Conservation (phyloP, 2,113 vertebrate species). For the Leptobrachium leishanense region DNA sequence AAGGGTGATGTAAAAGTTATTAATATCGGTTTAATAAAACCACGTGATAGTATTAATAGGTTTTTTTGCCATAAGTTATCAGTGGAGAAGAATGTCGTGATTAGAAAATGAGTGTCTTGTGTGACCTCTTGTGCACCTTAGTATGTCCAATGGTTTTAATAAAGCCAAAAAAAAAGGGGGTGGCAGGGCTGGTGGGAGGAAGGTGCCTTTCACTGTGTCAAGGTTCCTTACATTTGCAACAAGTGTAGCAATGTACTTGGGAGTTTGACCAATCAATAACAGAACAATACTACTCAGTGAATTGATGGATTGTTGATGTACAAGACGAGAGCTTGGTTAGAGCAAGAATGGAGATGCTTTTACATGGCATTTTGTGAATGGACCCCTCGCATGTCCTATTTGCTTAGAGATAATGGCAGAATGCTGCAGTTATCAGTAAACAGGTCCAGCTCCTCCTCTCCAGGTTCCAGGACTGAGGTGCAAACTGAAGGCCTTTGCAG, state of each 20-base stretch:
- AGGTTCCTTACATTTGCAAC: constrained; percentile 46
- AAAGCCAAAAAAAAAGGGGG: constrained; percentile 47
- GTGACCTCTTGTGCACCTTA: constrained; percentile 29
- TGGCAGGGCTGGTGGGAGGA: constrained; percentile 40
- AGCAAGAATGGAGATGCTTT: constrained; percentile 56
- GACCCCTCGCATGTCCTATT: constrained; percentile 55
- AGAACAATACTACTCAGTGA: constrained; percentile 70
- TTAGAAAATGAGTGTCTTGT: background rate
- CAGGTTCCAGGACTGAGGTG: constrained; percentile 24
- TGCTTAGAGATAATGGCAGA: constrained; percentile 58
- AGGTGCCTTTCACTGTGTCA: constrained; percentile 53
- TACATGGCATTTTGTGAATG: constrained; percentile 56
- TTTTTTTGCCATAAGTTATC: background rate
- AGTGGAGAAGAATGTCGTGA: background rate
- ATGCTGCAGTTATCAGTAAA: constrained; percentile 54
- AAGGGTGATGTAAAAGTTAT: too few species aligned
- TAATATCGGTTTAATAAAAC: too few species aligned
- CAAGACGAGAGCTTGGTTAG: constrained; percentile 71
- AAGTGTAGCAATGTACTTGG: constrained; percentile 55
- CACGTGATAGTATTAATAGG: too few species aligned
- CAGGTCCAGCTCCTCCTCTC: constrained; percentile 45
- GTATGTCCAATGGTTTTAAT: constrained; percentile 50
- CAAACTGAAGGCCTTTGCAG: constrained; percentile 35
- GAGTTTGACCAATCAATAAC: constrained; percentile 70
- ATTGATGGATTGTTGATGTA: constrained; percentile 81